phyloP scores from a whole-genome alignment of 1,140 invertebrate species.

The Drosophila arizonae region DNA sequence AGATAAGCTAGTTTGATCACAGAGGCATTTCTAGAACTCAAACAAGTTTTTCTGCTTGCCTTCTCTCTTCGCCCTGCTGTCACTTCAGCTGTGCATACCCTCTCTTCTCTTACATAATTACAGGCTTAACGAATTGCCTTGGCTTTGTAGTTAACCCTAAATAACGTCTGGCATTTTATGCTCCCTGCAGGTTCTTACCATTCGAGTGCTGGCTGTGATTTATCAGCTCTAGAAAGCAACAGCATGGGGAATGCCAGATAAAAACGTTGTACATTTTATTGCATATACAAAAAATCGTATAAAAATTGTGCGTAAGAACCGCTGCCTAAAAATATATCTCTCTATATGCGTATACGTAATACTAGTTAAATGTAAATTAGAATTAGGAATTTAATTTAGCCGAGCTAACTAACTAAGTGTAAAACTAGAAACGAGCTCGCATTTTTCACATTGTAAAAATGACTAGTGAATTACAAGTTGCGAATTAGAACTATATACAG shows the following conservation, averaged over 20 bases:
- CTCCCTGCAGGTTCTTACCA: conserved; percentile 6
- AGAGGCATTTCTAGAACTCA: no score
- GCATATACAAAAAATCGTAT: conserved; percentile 42
- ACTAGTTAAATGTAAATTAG: conserved; percentile 33
- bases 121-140: conserved; percentile 3
- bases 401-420: conserved; percentile 58
- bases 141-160: conserved; percentile 3
- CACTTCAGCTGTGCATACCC: neutral
- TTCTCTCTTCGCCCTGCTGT: neutral
- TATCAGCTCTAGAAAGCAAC: conserved; percentile 3
- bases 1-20: no score
- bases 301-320: conserved; percentile 45
- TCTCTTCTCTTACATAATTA: neutral
- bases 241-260: conserved; percentile 5
- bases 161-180: conserved; percentile 17
- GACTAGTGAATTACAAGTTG: conserved; percentile 73
- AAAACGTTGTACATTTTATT: conserved; percentile 30
- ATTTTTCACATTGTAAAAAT: conserved; percentile 81
- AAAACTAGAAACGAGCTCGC: conserved; percentile 70
- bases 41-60: no score
- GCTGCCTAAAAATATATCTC: conserved; percentile 43
- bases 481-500: conserved; percentile 40
- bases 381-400: conserved; percentile 32
- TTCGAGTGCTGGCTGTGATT: conserved; percentile 7
- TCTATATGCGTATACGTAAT: conserved; percentile 4